Conservation (phyloP, 2,113 vertebrate species). For the Stegostoma tigrinum region DNA sequence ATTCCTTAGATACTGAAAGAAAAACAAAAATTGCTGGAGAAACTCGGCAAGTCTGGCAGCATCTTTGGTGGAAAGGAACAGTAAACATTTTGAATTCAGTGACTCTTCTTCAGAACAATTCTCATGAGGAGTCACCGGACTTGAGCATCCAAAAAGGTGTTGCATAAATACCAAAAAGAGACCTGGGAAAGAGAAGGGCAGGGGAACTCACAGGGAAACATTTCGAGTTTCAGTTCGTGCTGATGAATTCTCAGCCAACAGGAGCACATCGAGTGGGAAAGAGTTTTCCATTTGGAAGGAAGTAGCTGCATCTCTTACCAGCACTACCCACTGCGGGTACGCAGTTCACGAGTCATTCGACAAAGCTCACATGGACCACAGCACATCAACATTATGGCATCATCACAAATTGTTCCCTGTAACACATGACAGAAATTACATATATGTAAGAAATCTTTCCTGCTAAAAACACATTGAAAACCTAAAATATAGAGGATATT, state of each 20-base stretch:
- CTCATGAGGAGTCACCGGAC: too few species aligned
- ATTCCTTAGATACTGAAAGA: too few species aligned
- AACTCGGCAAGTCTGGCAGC: too few species aligned
- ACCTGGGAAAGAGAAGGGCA: background rate
- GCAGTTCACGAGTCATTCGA: conserved; percentile 69
- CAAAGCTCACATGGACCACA: conserved; percentile 61
- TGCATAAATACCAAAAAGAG: background rate
- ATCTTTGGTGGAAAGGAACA: too few species aligned
- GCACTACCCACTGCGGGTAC: conserved; percentile 45
- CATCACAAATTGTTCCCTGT: conserved; percentile 68
- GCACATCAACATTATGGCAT: conserved; percentile 58
- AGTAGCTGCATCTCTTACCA: background rate
- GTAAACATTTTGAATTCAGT: too few species aligned
- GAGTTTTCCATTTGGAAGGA: background rate
- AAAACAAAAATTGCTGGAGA: too few species aligned
- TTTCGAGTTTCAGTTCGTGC: background rate
- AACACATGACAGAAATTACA: conserved; percentile 19
- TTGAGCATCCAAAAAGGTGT: background rate
- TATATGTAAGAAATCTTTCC: background rate
- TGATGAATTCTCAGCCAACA: background rate
- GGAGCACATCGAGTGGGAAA: background rate
- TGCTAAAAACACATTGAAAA: background rate
- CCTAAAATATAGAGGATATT: background rate
- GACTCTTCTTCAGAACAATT: too few species aligned
- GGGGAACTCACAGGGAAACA: background rate